A percentile compares a stretch with the other conserved stretches of the same genome.
Evolutionary conservation across 2,797 vertebrate species (phyloP).

Genomic region (Enteromius radiatus): DNA sequence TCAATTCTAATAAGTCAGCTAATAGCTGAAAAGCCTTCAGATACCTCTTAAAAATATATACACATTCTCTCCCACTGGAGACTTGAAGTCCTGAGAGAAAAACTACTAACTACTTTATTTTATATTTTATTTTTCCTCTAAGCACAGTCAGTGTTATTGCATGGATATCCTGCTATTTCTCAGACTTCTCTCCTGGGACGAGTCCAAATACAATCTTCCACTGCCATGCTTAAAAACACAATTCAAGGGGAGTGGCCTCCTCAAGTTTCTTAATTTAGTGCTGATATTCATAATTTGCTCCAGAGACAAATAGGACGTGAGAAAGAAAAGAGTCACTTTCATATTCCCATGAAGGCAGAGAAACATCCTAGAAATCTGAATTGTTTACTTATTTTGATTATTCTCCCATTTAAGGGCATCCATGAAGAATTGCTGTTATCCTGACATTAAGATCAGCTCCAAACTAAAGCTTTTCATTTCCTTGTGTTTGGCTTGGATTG

Average conservation of each 20-base stretch:
- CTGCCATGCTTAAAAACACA: not conserved
- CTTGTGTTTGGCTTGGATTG: slow-evolving; percentile 26
- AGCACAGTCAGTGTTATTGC: not conserved
- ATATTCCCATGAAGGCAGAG: slow-evolving; percentile 2
- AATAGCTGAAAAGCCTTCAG: not conserved
- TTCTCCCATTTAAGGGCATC: slow-evolving; percentile 10
- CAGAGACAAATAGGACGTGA: not conserved
- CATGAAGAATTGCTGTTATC: not conserved
- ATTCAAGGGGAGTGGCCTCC: not conserved
- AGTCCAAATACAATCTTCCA: not conserved
- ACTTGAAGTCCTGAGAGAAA: not conserved
- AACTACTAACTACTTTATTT: not conserved
- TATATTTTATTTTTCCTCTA: not conserved
- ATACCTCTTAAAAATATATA: not conserved
- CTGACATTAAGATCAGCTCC: not conserved
- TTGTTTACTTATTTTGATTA: slow-evolving; percentile 6
- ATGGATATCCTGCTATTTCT: slow-evolving; percentile 5
- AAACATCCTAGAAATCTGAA: not conserved
- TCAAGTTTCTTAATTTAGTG: slow-evolving; percentile 20
- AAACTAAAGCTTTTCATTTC: slow-evolving; percentile 30
- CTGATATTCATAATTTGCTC: slow-evolving; percentile 4
- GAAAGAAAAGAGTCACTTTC: not conserved
- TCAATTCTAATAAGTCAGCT: too few species aligned
- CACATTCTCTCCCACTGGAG: not conserved
- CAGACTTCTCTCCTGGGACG: slow-evolving; percentile 2